Evolutionary conservation across 2,797 vertebrate species (phyloP), one percentile per base, ranked within the genome.

Genomic region (Fistularia tabacaria): DNA sequence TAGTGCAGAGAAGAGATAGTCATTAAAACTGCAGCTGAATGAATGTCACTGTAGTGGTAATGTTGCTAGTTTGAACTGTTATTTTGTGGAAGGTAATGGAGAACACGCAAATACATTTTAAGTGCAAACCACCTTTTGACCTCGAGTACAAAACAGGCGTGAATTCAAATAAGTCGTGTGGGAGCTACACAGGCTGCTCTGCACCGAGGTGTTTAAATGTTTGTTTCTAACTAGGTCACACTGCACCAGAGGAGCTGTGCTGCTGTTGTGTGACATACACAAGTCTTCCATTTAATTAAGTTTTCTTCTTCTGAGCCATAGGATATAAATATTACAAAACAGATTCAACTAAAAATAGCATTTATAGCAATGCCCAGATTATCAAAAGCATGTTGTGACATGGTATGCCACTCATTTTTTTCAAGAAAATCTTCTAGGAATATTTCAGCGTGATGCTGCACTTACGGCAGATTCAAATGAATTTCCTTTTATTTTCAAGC

Each of bases 171-270:
- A 25, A 25, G 25, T 25, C 25, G 25, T 25, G 25, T 25, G 52
- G 54, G 47, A 60, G 54, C 57, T 53, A 69, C 70, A 77, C 69
- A 59, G 39, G 51, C 49, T 46, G 54, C 55, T 48, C 46, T 38
- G 60, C 79, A 62, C 64, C 59, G 64, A 66, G 57, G 36, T 57
- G 59, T 51, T 54, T 61, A 58, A 59, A n/a, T 82, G 69, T 82
- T 72, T 72, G 62, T 71, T 71, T 74, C 69, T 74, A 80, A 76
- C 71, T 82, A 73, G 82, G 75, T 83, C 82, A 85, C 57, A 49
- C 64, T 50, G 67, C 70, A 71, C 44, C 65, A 57, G 56, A 15
- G 46, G 66, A 62, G 68, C 64, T 52, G 44, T 63, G 60, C 59
- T 68, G 67, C 59, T 53, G 55, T 64, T 71, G 41, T 36, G 0